Base-by-base conservation (phyloP, 2,113 vertebrate genomes). In the Myotis brandtii region DNA sequence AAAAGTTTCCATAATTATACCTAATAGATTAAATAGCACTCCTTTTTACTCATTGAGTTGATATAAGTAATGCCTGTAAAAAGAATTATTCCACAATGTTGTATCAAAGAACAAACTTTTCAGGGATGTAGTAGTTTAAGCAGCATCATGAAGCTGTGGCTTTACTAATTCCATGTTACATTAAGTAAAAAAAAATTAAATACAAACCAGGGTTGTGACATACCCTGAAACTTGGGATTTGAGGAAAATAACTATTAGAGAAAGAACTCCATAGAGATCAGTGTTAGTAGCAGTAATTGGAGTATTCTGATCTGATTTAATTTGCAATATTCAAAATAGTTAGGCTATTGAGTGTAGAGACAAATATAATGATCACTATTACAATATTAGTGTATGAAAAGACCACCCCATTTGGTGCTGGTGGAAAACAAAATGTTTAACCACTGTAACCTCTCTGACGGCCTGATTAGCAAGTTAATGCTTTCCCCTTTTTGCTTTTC, bases 301-400 rank as follows among this genome's bases (percentile, higher is more conserved):
- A 76, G n/a, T 46, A 46, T 81, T 18, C 75, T 82, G 25, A 77
- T 91, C 40, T 91, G 23, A 70, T 85, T 79, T 87, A 76, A 83
- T 97, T 87, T 93, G 84, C 95, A 70, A 54, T 95, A 12, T 96
- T 95, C 80, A 83, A 69, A 85, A 48, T 94, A 97, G 86, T 54
- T 54, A 54, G 56, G 89, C 70, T 97, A 66, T 96, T 93, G 88
- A 97, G 91, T 95, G 92, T 93, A 93, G 54, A 97, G 79, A 69
- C 97, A 81, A 96, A 70, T 86, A 23, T 89, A 93, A 85, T 9
- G 3, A 86, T 37, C 80, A 67, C 79, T 0, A 43, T 96, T 91
- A 94, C 95, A 91, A 95, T 95, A 88, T 37, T 81, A 92, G 90
- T 73, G 79, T 94, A 14, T 59, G 25, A 67, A 89, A 66, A 0